phyloP scores from a whole-genome alignment of 53 echinoderm and acorn worm species.

The Arbacia lixula region DNA sequence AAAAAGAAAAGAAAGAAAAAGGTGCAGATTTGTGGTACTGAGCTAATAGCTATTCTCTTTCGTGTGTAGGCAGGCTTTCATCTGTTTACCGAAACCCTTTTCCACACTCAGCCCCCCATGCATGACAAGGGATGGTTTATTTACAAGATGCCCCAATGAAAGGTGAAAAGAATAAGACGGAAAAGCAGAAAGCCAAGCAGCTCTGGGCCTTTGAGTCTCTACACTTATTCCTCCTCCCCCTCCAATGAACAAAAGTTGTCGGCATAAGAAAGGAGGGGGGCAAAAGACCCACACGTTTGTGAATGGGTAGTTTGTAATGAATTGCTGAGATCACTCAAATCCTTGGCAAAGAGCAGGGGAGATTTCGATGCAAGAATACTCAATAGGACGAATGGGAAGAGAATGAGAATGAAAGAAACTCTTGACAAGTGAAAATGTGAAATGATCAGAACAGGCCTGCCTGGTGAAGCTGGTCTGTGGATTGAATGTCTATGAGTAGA shows the following conservation, averaged over 20 bases:
- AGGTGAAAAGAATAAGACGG: background rate
- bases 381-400: too few relatives aligned
- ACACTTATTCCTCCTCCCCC: too few relatives aligned
- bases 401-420: too few relatives aligned
- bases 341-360: too few relatives aligned
- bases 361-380: too few relatives aligned
- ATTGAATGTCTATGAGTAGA: too few relatives aligned
- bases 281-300: background rate
- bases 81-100: constrained; percentile 9
- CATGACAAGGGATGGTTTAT: constrained; percentile 38
- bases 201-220: constrained; percentile 9
- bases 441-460: too few relatives aligned
- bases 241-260: constrained; percentile 35
- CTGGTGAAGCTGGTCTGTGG: too few relatives aligned
- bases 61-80: constrained; percentile 8
- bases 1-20: too few relatives aligned
- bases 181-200: background rate
- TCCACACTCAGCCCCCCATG: constrained; percentile 11
- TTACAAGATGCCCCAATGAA: constrained; percentile 6
- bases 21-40: constrained; percentile 24
- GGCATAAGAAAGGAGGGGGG: background rate
- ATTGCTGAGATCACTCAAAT: background rate
- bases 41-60: constrained; percentile 9
- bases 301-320: constrained; percentile 16
- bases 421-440: too few relatives aligned